These are phyloP conservation scores for Dynastes maya DNA, from an alignment of 2,888 invertebrate species.

Conservation along the genomic window DNA sequence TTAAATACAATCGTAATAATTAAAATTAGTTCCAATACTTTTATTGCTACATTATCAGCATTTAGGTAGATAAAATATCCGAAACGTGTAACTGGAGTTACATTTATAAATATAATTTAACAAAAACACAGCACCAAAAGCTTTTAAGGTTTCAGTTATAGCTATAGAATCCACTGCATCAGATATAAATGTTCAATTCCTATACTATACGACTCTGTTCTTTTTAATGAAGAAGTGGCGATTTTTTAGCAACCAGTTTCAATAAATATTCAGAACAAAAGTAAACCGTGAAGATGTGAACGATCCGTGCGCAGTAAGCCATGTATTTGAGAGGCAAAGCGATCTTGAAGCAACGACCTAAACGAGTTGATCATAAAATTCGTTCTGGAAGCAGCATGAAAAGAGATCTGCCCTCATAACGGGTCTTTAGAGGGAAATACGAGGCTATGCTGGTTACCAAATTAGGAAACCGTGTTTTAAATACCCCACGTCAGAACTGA, in stretches of 20 bases:
- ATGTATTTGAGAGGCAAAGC: conserved; percentile 1
- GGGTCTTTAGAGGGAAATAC: conserved; percentile 38
- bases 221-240: not conserved
- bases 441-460: conserved; percentile 37
- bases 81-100: too few species aligned
- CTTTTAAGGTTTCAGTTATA: too few species aligned
- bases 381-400: conserved; percentile 29
- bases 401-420: conserved; percentile 41
- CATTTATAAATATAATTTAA: too few species aligned
- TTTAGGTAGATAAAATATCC: too few species aligned
- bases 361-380: conserved; percentile 38
- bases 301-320: not conserved
- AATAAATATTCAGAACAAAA: not conserved
- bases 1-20: too few species aligned
- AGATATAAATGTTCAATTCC: too few species aligned
- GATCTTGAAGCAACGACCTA: conserved; percentile 10
- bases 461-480: conserved; percentile 41
- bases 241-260: not conserved
- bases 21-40: too few species aligned
- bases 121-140: too few species aligned
- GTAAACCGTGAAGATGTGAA: not conserved
- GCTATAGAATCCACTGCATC: too few species aligned
- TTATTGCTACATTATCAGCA: too few species aligned
- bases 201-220: not conserved
- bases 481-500: conserved; percentile 30